These are phyloP conservation scores for Chelonoidis abingdonii DNA, from an alignment of 2,113 vertebrate genomes.

Conservation along the genomic window DNA sequence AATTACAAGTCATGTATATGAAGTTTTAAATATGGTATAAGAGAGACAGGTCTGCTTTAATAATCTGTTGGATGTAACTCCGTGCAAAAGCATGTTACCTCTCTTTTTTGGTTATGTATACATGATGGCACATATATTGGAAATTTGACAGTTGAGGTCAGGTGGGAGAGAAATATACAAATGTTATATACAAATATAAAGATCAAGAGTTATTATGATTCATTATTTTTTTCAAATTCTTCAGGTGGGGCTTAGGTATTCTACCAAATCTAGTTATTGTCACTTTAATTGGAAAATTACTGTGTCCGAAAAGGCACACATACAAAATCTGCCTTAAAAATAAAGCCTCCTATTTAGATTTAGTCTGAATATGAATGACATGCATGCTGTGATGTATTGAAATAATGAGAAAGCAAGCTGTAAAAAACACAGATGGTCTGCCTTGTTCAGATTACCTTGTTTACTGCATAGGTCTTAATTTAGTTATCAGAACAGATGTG, in stretches of 20 bases:
- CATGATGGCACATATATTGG: background rate
- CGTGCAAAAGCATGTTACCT: too few species aligned
- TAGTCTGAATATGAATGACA: background rate
- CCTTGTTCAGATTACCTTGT: constrained; percentile 50
- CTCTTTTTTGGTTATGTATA: too few species aligned
- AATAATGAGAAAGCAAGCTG: constrained; percentile 29
- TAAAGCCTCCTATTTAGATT: background rate
- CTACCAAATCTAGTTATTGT: background rate
- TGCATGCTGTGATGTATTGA: background rate
- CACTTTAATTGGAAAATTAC: background rate
- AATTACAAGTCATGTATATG: too few species aligned
- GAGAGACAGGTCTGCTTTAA: background rate
- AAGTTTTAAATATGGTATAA: too few species aligned
- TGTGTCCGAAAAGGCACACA: background rate
- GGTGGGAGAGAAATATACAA: background rate
- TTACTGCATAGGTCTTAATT: background rate
- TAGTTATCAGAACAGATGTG: constrained; percentile 63
- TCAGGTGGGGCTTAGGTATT: background rate
- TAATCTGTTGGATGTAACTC: background rate
- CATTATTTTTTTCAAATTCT: background rate
- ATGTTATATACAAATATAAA: background rate
- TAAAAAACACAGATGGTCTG: constrained; percentile 50
- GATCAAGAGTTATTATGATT: background rate
- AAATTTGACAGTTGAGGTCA: background rate
- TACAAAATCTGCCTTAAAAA: background rate